Base-by-base conservation (phyloP, 2,113 vertebrate genomes). In the Scytalopus superciliaris region DNA sequence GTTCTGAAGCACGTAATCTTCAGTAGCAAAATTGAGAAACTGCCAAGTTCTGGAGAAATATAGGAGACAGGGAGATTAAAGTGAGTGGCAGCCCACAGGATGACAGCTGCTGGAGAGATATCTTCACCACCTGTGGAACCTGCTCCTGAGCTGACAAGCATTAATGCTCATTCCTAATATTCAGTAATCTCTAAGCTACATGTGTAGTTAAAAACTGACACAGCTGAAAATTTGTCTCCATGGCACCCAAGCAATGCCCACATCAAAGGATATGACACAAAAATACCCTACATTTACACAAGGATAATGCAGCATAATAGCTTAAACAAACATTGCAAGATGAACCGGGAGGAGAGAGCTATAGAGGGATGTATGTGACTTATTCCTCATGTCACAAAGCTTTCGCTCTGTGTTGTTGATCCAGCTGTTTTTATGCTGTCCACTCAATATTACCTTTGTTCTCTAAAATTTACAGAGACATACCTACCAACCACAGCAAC, bases 31-130 rank as follows among this genome's bases (percentile, higher is more conserved):
- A 95, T 44, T 66, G 83, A 92, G 52, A 47, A 35, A 47, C 44
- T 91, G 80, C 64, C 86, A 81, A 70, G 39, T 72, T 73, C 84
- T 37, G 47, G 64, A 84, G 89, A 92, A 94, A 89, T 92, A 79
- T 28, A 85, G 68, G 87, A 73, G 89, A 50, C 7, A 0, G 47
- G 42, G 62, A 84, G 94, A 97, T 94, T 94, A 95, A 89, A 87
- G 42, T 75, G 84, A 94, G 86, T 92, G 84, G 66, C 93, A 93
- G 80, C 66, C 49, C 0, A 0, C 28, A 45, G 84, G 87, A 40
- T 68, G 87, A 62, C 89, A 89, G 91, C 89, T 81, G 89, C 94
- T 60, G 52, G 40, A 81, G 89, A 89, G 93, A 84, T 94, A 95
- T 82, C 91, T 92, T 87, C 56, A 74, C 19, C 80, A 88, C 94